phyloP scores from a whole-genome alignment of 2,888 invertebrate species.

The Biston betularia region DNA sequence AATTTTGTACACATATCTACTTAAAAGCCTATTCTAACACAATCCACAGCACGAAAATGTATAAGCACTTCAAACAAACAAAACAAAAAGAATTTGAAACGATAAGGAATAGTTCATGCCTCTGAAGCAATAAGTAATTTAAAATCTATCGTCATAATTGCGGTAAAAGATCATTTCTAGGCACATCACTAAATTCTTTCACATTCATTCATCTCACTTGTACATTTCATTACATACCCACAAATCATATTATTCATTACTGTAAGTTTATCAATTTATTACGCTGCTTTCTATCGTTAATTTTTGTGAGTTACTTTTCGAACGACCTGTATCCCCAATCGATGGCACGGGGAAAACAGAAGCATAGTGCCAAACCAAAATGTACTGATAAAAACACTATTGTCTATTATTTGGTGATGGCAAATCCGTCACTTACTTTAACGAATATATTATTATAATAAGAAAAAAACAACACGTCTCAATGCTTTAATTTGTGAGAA shows the following conservation, averaged over 20 bases:
- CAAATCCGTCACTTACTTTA: conserved; percentile 41
- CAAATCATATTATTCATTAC: conserved; percentile 36
- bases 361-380: conserved; percentile 64
- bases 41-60: too few species aligned
- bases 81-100: background rate
- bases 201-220: conserved; percentile 27
- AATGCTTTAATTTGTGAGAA: conserved; percentile 49
- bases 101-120: too few species aligned
- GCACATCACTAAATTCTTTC: conserved; percentile 25
- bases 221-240: conserved; percentile 25
- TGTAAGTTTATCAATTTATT: conserved; percentile 27
- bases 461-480: conserved; percentile 34
- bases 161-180: conserved; percentile 32
- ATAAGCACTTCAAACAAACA: background rate
- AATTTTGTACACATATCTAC: background rate
- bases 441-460: conserved; percentile 24
- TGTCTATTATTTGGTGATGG: conserved; percentile 42
- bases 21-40: too few species aligned
- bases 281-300: conserved; percentile 28
- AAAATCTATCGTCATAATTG: conserved; percentile 8
- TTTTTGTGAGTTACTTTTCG: conserved; percentile 47
- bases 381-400: conserved; percentile 37
- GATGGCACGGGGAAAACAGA: conserved; percentile 70
- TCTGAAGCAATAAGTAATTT: background rate
- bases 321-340: conserved; percentile 73